phyloP scores from a whole-genome alignment of 2,797 vertebrate species.

The Gymnoscopelus microlampas region DNA sequence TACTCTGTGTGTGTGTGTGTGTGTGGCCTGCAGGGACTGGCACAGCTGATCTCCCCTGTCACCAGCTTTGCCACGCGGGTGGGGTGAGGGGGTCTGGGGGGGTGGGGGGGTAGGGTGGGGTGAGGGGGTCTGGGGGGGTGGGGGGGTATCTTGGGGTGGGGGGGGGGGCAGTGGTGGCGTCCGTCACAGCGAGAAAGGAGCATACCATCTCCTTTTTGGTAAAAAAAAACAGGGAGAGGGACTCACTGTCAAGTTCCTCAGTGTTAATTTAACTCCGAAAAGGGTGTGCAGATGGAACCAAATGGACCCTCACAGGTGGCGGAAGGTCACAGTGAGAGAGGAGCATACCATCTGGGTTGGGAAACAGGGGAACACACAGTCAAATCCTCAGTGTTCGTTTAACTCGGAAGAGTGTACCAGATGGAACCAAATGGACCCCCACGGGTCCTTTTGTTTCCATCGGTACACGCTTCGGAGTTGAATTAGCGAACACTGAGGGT shows the following conservation, averaged over 20 bases:
- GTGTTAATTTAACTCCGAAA: too few species aligned
- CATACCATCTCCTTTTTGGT: slow-evolving; percentile 64
- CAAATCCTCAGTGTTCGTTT: too few species aligned
- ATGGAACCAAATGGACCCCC: too few species aligned
- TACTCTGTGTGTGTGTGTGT: slow-evolving; percentile 62
- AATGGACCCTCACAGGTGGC: too few species aligned
- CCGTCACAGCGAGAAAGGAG: slow-evolving; percentile 58
- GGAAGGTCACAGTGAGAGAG: slow-evolving; percentile 5
- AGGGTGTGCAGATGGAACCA: too few species aligned
- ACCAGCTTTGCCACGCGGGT: slow-evolving; percentile 63
- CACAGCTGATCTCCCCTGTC: slow-evolving; percentile 82
- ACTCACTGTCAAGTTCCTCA: too few species aligned
- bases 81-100: slow-evolving; percentile 34
- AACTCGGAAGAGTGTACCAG: too few species aligned
- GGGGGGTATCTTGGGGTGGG: slow-evolving; percentile 21
- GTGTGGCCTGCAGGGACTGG: slow-evolving; percentile 80
- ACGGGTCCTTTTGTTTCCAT: too few species aligned
- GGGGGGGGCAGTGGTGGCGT: slow-evolving; percentile 20
- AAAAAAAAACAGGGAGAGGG: too few species aligned
- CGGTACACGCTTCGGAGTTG: neutral
- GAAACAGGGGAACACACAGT: neutral
- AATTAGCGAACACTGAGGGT: neutral
- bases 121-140: neutral
- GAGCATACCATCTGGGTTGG: slow-evolving; percentile 68
- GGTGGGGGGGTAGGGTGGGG: slow-evolving; percentile 16